These are phyloP conservation scores for Pycnomerus fuliginosus DNA, from an alignment of 2,888 invertebrate species.

Conservation along the genomic window DNA sequence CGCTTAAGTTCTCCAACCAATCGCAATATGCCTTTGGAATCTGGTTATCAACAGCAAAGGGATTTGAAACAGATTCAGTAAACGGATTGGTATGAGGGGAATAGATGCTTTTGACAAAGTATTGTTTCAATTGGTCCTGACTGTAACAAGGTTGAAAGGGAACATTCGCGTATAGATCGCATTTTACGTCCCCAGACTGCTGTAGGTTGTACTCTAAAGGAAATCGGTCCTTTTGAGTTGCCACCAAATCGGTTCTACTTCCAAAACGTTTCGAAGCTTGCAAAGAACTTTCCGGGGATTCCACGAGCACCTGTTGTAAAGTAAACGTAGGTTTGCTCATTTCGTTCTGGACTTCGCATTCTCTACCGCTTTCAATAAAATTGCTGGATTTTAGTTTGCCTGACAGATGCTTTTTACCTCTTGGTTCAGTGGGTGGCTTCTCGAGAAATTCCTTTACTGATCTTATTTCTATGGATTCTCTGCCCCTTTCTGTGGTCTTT, in stretches of 20 bases:
- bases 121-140: constrained; percentile 23
- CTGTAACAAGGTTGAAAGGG: constrained; percentile 49
- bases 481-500: constrained; percentile 54
- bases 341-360: constrained; percentile 11
- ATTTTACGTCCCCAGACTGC: constrained; percentile 7
- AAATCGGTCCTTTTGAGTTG: constrained; percentile 42
- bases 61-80: constrained; percentile 32
- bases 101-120: constrained; percentile 17
- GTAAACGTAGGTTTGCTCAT: constrained; percentile 43
- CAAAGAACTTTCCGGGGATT: constrained; percentile 34
- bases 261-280: constrained; percentile 33
- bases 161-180: constrained; percentile 47
- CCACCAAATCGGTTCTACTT: constrained; percentile 41
- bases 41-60: constrained; percentile 30
- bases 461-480: constrained; percentile 56
- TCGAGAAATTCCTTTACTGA: constrained; percentile 50
- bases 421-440: constrained; percentile 14
- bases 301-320: constrained; percentile 46
- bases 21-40: constrained; percentile 51
- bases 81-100: constrained; percentile 23
- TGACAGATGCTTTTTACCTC: constrained; percentile 4
- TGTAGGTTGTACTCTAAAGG: constrained; percentile 42
- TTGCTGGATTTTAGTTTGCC: constrained; percentile 33
- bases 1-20: constrained; percentile 45
- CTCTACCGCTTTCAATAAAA: constrained; percentile 33